Evolutionary conservation across 2,113 vertebrate species (phyloP), one percentile per base, ranked within the genome.

Genomic region (Eidolon helvum): DNA sequence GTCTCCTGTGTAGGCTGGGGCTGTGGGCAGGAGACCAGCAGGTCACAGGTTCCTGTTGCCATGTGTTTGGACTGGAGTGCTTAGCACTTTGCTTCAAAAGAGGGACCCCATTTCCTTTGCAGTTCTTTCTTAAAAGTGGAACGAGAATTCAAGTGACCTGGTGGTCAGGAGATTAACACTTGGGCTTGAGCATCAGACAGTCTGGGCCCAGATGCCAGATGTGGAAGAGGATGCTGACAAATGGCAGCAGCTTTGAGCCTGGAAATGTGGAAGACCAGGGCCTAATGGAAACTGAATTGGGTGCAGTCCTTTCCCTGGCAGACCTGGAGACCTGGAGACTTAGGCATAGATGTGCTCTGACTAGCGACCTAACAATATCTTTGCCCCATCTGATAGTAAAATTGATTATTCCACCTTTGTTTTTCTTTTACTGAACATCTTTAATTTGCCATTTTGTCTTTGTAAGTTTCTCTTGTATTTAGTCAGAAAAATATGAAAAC

Each of bases 401-500:
- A 38, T 53, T 50, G 5, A 69, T 18, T 61, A 83, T 68, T 14
- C 2, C 40, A 16, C 30, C 7, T 77, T 43, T 50, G 12, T n/a
- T 87, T 87, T 53, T 53, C 78, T 88, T 80, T 89, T n/a, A 89
- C 61, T 69, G 22, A 79, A 40, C 43, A 40, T 63, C 48, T 53
- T 74, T 69, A 61, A 89, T 85, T 90, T 63, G 10, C 69, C n/a
- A 24, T 91, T 69, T 83, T 68, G 24, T 45, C 35, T 92, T 84
- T 16, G 24, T 91, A 66, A 75, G 10, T 40, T 91, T 88, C 43
- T 74, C 78, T 68, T 55, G 10, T 61, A 59, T 68, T 92, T 89
- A 74, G 10, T 35, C 15, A 72, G 48, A 80, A 91, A 77, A 38
- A 50, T 48, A 77, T 10, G 55, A 87, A 89, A 79, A 40, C 14